Percentiles rank a stretch among this genome's conserved stretches.
Conservation (phyloP, 2,797 vertebrate species). For the Arctocebus calabarensis region DNA sequence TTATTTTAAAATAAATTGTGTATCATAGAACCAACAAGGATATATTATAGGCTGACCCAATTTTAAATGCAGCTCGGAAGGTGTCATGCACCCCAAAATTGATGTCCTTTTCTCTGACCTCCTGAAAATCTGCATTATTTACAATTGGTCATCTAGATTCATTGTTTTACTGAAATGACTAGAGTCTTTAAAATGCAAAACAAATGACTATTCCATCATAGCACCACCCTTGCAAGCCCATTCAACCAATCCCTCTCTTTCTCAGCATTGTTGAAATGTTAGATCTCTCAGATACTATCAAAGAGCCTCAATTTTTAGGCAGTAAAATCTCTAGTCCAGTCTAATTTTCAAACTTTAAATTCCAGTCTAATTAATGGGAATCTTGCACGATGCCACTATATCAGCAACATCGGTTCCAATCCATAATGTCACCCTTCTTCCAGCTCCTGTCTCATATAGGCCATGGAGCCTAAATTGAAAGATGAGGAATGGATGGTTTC, state of each 20-base stretch:
- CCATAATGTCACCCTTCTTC: background rate
- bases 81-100: background rate
- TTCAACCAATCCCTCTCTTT: background rate
- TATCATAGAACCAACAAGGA: background rate
- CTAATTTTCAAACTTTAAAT: background rate
- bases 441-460: background rate
- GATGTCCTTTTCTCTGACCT: background rate
- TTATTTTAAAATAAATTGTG: conserved; percentile 41
- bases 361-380: conserved; percentile 92
- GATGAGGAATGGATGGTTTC: background rate
- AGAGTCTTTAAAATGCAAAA: background rate
- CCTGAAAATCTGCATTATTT: background rate
- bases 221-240: background rate
- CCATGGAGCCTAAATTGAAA: background rate
- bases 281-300: background rate
- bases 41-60: background rate
- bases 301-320: conserved; percentile 4
- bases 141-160: background rate
- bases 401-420: conserved; percentile 89
- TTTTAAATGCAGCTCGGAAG: background rate
- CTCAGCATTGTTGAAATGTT: background rate
- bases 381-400: conserved; percentile 99
- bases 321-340: background rate
- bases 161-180: background rate
- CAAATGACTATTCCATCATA: background rate